Evolutionary conservation across 2,797 vertebrate genomes (phyloP), one percentile per base, ranked within the genome.

Genomic region (Nasua narica): DNA sequence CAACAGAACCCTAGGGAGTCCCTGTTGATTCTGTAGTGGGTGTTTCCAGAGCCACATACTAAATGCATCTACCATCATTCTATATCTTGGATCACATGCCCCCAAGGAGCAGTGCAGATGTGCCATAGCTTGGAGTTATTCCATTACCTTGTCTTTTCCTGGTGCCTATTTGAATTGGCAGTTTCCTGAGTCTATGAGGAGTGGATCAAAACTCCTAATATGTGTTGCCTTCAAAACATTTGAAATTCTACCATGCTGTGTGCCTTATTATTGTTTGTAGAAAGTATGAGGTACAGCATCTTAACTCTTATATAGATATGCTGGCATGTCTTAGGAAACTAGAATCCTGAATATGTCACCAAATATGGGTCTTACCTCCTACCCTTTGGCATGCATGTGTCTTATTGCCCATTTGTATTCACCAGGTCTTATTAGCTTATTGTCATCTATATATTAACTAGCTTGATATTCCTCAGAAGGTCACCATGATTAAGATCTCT

Each of bases 31-130:
- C 43, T 54, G 58, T 29, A 29, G 1, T 43, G 5, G 0, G 19
- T 43, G 19, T 60, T 88, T 87, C 11, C 15, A 16, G 52, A 70
- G 25, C 2, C 19, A 18, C 1, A 27, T 18, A 50, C 40, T 77
- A 60, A 29, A 16, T 82, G 12, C 12, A n/a, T 35, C 43, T 11
- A 1, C 35, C 35, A 15, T 43, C n/a, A 12, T 43, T 5, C 18
- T n/a, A 0, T 35, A 43, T n/a, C 21, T 32, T 7, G 65, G 67
- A 52, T 14, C 46, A 27, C 29, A 16, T 0, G 5, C 21, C 14
- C 14, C 3, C 1, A 35, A 43, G 29, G 18, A 18, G 7, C 1
- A 7, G 43, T 5, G 3, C 15, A 23, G 35, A 35, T 62, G 10
- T 19, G 29, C 7, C 16, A 5, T 3, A 14, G 35, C 40, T 15